Base-by-base conservation (phyloP, 1,140 invertebrate species). In the Leptopilina boulardi region DNA sequence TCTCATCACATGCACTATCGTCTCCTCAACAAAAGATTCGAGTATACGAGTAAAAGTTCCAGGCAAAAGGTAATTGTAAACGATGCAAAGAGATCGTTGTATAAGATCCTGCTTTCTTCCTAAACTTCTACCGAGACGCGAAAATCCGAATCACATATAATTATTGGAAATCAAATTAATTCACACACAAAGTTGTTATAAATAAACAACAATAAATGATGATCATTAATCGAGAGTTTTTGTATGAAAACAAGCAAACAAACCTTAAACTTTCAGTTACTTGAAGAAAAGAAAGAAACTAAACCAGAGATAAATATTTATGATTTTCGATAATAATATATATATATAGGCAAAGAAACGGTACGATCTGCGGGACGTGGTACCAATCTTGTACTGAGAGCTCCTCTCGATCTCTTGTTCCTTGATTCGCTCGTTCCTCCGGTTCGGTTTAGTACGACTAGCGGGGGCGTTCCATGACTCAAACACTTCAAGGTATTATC, bases 391-490 rank as follows among this genome's bases (percentile, higher is more conserved):
- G 42, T 76, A 83, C 82, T 80, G 82, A 83, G 76, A 83, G 76
- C 76, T 79, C 74, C 47, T 70, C 76, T 86, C 77, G 80, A 71
- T 77, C 79, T 83, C 78, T 83, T 81, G 83, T 83, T 80, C 83
- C 83, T 84, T 51, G 75, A 47, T 54, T 56, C 51, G 38, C 75
- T 42, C 59, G 71, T 80, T 47, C 78, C 80, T 83, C 86, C 86
- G 84, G 82, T 77, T 82, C 83, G 85, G 80, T 77, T 77, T 79
- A 73, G 21, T 70, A 80, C 80, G 81, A 74, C 77, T 74, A 84
- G 86, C 83, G 87, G 86, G 85, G 85, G 85, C 85, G 86, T 87
- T 80, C 79, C 80, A 80, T 84, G 80, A 79, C 80, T 81, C 79
- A 76, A 66, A 66, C 11, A 54, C 51, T 10, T 21, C 51, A 21